These are phyloP conservation scores for Molossus alvarezi DNA, from an alignment of 2,797 vertebrate genomes.

Conservation along the genomic window DNA sequence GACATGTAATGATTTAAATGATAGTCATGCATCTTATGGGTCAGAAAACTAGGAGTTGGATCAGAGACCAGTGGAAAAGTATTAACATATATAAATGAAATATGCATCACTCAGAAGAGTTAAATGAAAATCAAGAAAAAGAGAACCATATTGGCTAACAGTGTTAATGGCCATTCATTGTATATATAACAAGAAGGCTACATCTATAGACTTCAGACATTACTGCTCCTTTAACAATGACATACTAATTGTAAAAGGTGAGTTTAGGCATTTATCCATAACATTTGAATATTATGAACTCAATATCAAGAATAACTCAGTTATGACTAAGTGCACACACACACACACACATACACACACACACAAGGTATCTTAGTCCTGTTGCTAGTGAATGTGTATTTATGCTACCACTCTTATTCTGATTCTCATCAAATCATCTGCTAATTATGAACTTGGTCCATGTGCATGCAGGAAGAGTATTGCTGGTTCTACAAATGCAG, in stretches of 20 bases:
- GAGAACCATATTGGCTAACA: not conserved
- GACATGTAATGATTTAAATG: constrained; percentile 14
- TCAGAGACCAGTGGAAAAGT: not conserved
- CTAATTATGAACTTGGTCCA: not conserved
- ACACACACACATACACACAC: not conserved
- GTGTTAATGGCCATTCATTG: not conserved
- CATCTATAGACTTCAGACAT: not conserved
- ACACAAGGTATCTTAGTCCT: not conserved
- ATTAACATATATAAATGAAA: not conserved
- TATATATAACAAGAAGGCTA: not conserved
- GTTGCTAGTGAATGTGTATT: not conserved
- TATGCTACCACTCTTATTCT: not conserved
- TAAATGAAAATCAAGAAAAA: not conserved
- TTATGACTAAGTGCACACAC: not conserved
- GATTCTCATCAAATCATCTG: not conserved
- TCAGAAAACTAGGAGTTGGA: not conserved
- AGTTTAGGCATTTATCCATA: not conserved
- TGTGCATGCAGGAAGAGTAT: not conserved
- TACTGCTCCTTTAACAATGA: not conserved
- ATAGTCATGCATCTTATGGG: not conserved
- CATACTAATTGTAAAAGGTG: not conserved
- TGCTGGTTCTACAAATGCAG: constrained; percentile 26
- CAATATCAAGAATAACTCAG: not conserved
- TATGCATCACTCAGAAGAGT: not conserved
- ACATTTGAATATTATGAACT: not conserved